A percentile compares a stretch with the other conserved stretches of the same genome.
phyloP scores from a whole-genome alignment of 2,888 invertebrate genomes.

The Morpho deidamia region DNA sequence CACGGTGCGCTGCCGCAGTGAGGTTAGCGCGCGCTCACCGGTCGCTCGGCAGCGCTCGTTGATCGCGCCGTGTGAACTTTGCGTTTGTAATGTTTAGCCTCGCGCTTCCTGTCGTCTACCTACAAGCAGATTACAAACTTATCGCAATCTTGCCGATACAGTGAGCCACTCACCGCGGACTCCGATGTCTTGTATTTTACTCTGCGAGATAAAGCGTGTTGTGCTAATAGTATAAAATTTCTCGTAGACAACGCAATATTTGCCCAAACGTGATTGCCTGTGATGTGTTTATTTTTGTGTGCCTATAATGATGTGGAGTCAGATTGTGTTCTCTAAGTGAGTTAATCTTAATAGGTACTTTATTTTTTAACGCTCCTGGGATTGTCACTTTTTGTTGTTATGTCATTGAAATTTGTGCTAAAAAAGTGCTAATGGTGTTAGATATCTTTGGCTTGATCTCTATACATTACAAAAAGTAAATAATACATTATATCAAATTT shows the following conservation, averaged over 20 bases:
- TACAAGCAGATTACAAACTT: conserved; percentile 32
- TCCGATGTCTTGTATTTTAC: conserved; percentile 28
- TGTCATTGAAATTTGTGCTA: too few relatives aligned
- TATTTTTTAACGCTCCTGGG: too few relatives aligned
- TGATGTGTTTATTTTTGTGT: conserved; percentile 26
- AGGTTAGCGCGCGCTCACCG: conserved; percentile 10
- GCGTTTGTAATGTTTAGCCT: conserved; percentile 25
- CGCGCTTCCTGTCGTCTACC: conserved; percentile 29
- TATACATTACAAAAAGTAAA: too few relatives aligned
- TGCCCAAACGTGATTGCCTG: conserved; percentile 24
- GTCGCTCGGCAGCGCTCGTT: background rate
- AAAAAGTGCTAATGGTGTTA: too few relatives aligned
- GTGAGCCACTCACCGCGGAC: conserved; percentile 25
- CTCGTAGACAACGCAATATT: conserved; percentile 24
- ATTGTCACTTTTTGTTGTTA: too few relatives aligned
- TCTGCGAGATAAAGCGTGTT: conserved; percentile 33
- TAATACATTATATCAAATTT: too few relatives aligned
- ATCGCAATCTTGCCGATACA: conserved; percentile 35
- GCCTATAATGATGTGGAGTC: conserved; percentile 52
- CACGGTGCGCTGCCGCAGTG: conserved; percentile 15
- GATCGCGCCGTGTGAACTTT: conserved; percentile 6
- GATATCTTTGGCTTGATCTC: too few relatives aligned
- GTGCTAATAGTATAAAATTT: conserved; percentile 25
- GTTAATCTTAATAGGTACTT: conserved; percentile 13
- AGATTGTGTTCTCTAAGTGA: conserved; percentile 56